Base-by-base conservation (phyloP, 2,113 vertebrate genomes). In the Macroglossus sobrinus region DNA sequence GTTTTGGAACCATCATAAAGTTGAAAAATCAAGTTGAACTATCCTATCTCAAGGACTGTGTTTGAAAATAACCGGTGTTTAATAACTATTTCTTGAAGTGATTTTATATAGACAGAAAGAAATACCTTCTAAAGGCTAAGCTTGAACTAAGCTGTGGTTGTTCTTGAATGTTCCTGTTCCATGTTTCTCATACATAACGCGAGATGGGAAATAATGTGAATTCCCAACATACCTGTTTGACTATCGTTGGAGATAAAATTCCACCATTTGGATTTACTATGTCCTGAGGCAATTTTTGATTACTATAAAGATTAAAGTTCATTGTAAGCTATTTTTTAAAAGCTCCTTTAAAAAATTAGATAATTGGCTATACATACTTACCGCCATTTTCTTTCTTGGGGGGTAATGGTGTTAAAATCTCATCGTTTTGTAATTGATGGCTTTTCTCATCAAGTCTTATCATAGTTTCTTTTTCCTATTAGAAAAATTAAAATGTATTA, bases 301-400 rank as follows among this genome's bases (percentile, higher is more conserved):
- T 95, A 68, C 22, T 74, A 35, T 14, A 84, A 71, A 38, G 10
- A 95, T 40, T 91, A 91, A 82, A 88, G 35, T 89, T 88, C 14
- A 78, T 68, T 82, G 21, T 78, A 84, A 45, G 5, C 47, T 81
- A 38, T 78, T 88, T 94, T 81, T 38, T 68, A 88, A 84, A 84
- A 94, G 1, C 43, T 53, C 18, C 7, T 92, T 89, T 78, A 22
- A 80, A 76, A 66, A 86, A 68, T 24, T 66, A 82, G 30, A 40
- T 64, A 50, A 69, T 74, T 86, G 22, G 59, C 3, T 94, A 40
- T 81, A 78, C 12, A 78, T 84, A 97, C 98, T 98, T 98, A 99
- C 98, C 98, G 89, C 98, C 98, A 79, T 94, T 98, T 94, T 98
- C 98, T 91, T 98, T 98, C 74, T 98, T 98, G 57, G 97, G 84